These are phyloP conservation scores for Vollenhovia emeryi DNA, from an alignment of 1,140 invertebrate species.

Conservation along the genomic window DNA sequence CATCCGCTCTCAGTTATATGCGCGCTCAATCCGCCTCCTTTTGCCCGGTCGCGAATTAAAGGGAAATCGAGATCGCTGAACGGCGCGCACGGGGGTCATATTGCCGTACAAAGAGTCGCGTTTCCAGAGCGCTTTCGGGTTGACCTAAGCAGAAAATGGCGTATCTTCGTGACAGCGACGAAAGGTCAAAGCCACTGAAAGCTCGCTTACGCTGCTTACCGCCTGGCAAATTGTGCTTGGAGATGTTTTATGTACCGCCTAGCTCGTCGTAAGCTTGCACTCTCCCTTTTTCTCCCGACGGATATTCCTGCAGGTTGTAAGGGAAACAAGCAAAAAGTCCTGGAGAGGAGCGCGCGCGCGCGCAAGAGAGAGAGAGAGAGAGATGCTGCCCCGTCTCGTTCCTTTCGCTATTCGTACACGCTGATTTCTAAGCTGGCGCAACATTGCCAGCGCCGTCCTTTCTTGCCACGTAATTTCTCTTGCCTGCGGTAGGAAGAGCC, in stretches of 20 bases:
- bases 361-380: constrained; percentile 2
- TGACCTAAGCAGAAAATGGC: constrained; percentile 79
- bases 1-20: not conserved
- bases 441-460: constrained; percentile 5
- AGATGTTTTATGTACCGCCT: constrained; percentile 63
- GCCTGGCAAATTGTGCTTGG: constrained; percentile 63
- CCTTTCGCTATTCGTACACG: constrained; percentile 36
- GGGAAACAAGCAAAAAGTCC: constrained; percentile 30
- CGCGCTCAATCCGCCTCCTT: not conserved
- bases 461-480: constrained; percentile 48
- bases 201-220: constrained; percentile 52
- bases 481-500: constrained; percentile 8
- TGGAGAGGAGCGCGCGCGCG: not conserved
- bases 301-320: constrained; percentile 31
- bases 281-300: constrained; percentile 5
- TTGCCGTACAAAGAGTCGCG: constrained; percentile 52
- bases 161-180: constrained; percentile 60
- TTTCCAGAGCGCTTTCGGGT: constrained; percentile 68
- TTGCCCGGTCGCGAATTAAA: constrained; percentile 61
- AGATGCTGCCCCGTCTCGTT: not conserved
- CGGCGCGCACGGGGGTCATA: not conserved
- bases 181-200: constrained; percentile 54
- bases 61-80: constrained; percentile 68
- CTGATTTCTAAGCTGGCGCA: constrained; percentile 46
- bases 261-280: constrained; percentile 33